These are phyloP conservation scores for Entomobrya proxima DNA, from an alignment of 2,888 invertebrate species.

Conservation along the genomic window DNA sequence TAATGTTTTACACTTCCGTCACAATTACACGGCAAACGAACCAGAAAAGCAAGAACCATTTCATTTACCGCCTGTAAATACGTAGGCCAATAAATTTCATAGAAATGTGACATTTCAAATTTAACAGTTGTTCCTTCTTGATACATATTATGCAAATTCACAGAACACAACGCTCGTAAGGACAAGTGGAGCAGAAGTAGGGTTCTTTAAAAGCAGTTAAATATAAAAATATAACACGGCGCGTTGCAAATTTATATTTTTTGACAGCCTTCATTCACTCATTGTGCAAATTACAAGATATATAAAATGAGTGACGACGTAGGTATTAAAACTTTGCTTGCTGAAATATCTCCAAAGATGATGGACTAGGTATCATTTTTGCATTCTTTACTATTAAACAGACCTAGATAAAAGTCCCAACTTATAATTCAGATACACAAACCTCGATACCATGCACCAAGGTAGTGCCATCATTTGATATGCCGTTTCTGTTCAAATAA, in stretches of 20 bases:
- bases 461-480: too few relatives aligned
- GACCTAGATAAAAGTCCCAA: neutral
- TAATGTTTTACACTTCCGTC: constrained; percentile 7
- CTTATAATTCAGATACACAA: neutral
- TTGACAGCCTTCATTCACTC: neutral
- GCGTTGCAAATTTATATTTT: neutral
- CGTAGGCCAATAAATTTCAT: constrained; percentile 1
- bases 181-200: neutral
- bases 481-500: too few relatives aligned
- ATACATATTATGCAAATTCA: neutral
- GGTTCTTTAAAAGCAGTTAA: neutral
- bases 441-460: too few relatives aligned
- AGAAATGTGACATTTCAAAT: constrained; percentile 39
- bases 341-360: neutral
- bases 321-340: neutral
- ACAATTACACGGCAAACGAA: neutral
- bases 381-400: constrained; percentile 42
- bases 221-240: neutral
- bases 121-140: constrained; percentile 12
- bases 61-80: constrained; percentile 21
- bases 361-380: constrained; percentile 34
- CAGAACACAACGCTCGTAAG: neutral
- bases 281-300: neutral
- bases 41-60: constrained; percentile 11
- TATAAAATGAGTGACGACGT: neutral